A percentile compares a stretch with the other conserved stretches of the same genome.
Evolutionary conservation across 2,797 vertebrate genomes (phyloP).

Genomic region (Tenualosa thibaudeaui): DNA sequence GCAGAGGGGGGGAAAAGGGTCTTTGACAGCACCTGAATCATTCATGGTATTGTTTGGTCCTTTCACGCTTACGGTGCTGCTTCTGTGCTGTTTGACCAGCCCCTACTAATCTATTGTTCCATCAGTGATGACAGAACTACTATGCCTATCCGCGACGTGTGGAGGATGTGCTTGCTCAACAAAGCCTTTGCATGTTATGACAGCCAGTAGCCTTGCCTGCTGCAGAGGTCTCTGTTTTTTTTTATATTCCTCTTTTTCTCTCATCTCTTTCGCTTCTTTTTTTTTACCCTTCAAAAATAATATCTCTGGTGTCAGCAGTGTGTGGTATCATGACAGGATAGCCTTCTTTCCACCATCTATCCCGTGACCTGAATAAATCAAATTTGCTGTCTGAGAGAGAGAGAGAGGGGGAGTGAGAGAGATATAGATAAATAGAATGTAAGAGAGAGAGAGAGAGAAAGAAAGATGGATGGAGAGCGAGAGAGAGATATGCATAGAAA

Average conservation of each 20-base stretch:
- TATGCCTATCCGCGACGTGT: background rate
- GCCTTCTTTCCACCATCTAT: background rate
- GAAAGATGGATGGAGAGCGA: background rate
- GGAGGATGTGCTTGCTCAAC: conserved; percentile 20
- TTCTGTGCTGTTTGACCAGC: background rate
- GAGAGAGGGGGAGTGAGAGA: background rate
- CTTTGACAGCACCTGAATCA: conserved; percentile 17
- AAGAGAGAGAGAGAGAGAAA: background rate
- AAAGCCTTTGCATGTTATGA: background rate
- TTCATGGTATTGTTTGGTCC: background rate
- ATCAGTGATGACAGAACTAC: background rate
- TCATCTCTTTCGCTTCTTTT: background rate
- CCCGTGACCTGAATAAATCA: conserved; percentile 19
- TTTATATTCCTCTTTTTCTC: conserved; percentile 4
- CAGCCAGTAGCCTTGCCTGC: background rate
- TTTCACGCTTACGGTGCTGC: conserved; percentile 5
- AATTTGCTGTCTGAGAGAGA: conserved; percentile 10
- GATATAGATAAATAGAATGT: background rate
- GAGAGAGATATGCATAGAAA: no score
- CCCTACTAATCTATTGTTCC: conserved; percentile 20
- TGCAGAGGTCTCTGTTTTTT: background rate
- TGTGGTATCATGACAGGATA: background rate
- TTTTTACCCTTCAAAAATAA: background rate
- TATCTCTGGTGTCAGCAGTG: conserved; percentile 10
- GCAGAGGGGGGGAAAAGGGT: background rate